Base-by-base conservation (phyloP, 2,888 invertebrate species). In the Panzeria rudis region DNA sequence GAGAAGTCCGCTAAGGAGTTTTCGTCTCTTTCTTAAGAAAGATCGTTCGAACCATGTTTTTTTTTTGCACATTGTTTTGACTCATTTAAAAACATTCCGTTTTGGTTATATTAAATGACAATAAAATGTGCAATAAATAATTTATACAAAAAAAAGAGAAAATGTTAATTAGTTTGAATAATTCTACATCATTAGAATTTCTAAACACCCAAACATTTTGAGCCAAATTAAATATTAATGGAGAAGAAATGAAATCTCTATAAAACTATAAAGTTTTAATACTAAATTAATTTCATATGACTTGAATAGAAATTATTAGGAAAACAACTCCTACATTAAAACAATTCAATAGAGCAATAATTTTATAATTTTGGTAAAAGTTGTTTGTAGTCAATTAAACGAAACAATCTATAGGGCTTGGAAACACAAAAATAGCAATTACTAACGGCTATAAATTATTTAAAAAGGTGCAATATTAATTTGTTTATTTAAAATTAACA, bases 321-420 rank as follows among this genome's bases (percentile, higher is more conserved):
- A 69, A 38, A 52, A 56, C 5, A 20, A 61, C 25, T 50, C 52
- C 59, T 8, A 68, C 66, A 77, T 25, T 3, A n/a, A 23, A 56
- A 56, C 29, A 20, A 35, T 44, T 20, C 32, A 35, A 38, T 69
- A 38, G 13, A 78, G 59, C 47, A 77, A 59, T 78, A 38, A 44
- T 20, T 23, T 66, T 47, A 25, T 20, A 54, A 23, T 54, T 76
- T 83, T 68, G 77, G 68, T 68, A 61, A 72, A 83, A 77, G 72
- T 77, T 47, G 38, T 20, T 20, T 59, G 25, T 23, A 29, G 11
- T 25, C n/a, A 69, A 41, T 54, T 54, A 35, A 20, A 11, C 13
- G 15, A 13, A 32, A 61, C 3, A 15, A 23, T 44, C 38, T 44
- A 56, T 11, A 56, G 20, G 17, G 61, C 0, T 35, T 59, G 29